Conservation (phyloP, 1,140 invertebrate species). For the Orussus abietinus region DNA sequence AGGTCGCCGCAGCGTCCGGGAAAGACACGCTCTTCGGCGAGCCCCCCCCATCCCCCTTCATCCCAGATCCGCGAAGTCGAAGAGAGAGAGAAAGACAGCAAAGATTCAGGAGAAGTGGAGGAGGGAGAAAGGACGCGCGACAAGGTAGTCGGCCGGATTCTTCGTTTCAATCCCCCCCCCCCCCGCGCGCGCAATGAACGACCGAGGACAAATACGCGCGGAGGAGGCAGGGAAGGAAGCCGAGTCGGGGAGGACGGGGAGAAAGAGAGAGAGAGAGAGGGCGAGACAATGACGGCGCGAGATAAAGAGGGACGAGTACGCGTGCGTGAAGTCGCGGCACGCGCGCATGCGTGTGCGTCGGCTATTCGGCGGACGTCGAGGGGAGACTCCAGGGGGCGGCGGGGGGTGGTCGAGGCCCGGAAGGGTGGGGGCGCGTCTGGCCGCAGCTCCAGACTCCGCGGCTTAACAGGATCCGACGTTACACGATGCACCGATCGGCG, state of each 20-base stretch:
- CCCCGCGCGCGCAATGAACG: background rate
- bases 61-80: too few species aligned
- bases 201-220: too few species aligned
- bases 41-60: too few species aligned
- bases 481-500: background rate
- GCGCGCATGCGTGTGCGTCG: conserved; percentile 3
- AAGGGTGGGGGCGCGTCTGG: conserved; percentile 16
- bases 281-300: background rate
- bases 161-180: too few species aligned
- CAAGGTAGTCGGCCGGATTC: too few species aligned
- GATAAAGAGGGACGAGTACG: background rate
- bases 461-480: background rate
- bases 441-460: conserved; percentile 1
- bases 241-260: conserved; percentile 15
- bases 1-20: too few species aligned
- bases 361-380: conserved; percentile 9
- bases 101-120: too few species aligned
- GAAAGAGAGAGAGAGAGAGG: conserved; percentile 17
- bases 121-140: too few species aligned
- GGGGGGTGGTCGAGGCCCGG: background rate
- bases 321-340: background rate
- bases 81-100: too few species aligned
- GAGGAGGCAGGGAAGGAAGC: too few species aligned
- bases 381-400: conserved; percentile 16
- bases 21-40: too few species aligned